Evolutionary conservation across 2,797 vertebrate species (phyloP).

Genomic region (Oreochromis grahami): DNA sequence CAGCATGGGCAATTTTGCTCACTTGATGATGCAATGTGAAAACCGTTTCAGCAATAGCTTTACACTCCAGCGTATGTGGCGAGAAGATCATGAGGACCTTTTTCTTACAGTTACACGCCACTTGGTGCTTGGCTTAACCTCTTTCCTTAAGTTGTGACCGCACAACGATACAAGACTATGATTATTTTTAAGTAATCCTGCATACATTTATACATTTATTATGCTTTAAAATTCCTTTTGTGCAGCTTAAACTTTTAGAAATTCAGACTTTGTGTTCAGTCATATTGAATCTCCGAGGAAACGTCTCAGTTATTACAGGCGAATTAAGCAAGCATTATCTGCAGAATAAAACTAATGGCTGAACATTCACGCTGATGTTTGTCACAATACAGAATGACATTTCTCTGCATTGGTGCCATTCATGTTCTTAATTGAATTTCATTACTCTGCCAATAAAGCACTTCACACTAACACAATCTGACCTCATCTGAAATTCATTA

Average conservation of each 20-base stretch:
- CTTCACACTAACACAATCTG: slow-evolving; percentile 48
- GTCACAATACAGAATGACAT: not conserved
- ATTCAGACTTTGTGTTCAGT: not conserved
- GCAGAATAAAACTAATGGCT: not conserved
- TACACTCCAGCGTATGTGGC: not conserved
- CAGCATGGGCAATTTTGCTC: slow-evolving; percentile 26
- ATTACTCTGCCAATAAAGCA: slow-evolving; percentile 47
- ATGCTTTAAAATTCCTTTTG: not conserved
- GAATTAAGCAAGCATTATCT: not conserved
- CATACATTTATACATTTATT: not conserved
- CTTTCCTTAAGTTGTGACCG: not conserved
- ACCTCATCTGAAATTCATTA: slow-evolving; percentile 69
- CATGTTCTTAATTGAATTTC: slow-evolving; percentile 54
- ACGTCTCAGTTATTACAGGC: not conserved
- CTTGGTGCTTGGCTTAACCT: not conserved
- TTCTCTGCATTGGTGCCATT: slow-evolving; percentile 25
- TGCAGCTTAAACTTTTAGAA: not conserved
- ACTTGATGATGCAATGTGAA: slow-evolving; percentile 51
- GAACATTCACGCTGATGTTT: not conserved
- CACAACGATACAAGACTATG: not conserved
- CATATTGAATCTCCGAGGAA: not conserved
- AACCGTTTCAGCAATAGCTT: slow-evolving; percentile 46
- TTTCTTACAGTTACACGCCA: not conserved
- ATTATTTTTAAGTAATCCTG: too few species aligned
- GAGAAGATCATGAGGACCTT: not conserved